These are phyloP conservation scores for Hippocampus guttulatus DNA, from an alignment of 2,113 vertebrate species.

Conservation along the genomic window DNA sequence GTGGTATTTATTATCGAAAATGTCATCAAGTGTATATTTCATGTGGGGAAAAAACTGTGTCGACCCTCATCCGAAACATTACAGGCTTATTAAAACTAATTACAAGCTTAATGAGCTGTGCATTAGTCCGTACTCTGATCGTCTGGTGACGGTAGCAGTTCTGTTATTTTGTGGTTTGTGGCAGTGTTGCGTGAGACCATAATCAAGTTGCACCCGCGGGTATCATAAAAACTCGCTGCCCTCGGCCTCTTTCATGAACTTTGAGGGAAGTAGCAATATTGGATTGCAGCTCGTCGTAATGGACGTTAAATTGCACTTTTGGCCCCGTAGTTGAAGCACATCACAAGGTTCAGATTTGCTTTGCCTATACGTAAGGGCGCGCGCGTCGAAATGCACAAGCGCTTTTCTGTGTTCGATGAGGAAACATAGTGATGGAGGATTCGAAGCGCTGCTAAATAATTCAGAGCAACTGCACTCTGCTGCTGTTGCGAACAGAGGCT, in stretches of 20 bases:
- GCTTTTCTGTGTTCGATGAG: constrained; percentile 21
- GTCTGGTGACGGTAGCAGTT: constrained; percentile 40
- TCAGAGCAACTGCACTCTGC: constrained; percentile 51
- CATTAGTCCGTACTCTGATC: constrained; percentile 12
- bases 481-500: constrained; percentile 31
- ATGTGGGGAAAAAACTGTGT: background rate
- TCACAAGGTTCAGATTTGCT: constrained; percentile 32
- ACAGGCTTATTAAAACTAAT: constrained; percentile 16
- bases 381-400: constrained; percentile 5
- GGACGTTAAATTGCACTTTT: constrained; percentile 55
- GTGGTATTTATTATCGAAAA: background rate
- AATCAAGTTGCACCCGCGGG: constrained; percentile 27
- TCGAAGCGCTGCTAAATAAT: constrained; percentile 64
- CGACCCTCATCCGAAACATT: background rate
- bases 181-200: constrained; percentile 23
- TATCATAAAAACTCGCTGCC: constrained; percentile 34
- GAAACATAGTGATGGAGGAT: constrained; percentile 49
- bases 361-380: constrained; percentile 6
- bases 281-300: constrained; percentile 39
- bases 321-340: constrained; percentile 28
- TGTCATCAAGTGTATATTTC: background rate
- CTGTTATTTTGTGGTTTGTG: constrained; percentile 32
- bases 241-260: background rate
- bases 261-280: background rate
- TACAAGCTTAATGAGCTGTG: constrained; percentile 1